Conservation (phyloP, 37 sponge, comb jelly and placozoan genomes). For the Eunapius fragilis region DNA sequence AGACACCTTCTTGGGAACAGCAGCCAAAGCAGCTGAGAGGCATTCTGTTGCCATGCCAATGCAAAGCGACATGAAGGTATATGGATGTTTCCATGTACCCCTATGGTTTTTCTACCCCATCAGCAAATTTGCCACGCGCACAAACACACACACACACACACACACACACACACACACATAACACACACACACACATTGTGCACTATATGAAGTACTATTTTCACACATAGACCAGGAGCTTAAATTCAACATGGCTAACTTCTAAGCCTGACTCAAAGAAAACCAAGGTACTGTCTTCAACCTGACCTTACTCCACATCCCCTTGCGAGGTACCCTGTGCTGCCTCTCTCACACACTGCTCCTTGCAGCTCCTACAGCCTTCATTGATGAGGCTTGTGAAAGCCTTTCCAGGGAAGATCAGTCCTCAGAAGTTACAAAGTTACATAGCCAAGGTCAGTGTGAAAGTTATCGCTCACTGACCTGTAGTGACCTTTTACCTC, state of each 20-base stretch:
- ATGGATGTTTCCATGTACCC: no score
- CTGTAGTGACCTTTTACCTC: no score
- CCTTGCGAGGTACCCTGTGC: no score
- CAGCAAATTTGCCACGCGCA: background rate
- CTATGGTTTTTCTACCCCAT: no score
- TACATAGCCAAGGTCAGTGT: background rate
- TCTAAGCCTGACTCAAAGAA: background rate
- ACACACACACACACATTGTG: background rate
- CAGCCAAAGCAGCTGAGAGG: background rate
- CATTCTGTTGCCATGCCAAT: background rate
- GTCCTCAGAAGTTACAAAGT: background rate
- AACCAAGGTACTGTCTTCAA: background rate
- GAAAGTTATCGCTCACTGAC: no score
- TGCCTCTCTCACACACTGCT: no score
- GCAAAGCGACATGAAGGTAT: background rate
- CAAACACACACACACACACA: background rate
- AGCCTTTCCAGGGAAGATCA: background rate
- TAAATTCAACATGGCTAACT: background rate
- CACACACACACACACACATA: background rate
- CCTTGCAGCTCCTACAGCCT: background rate
- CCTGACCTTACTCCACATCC: background rate
- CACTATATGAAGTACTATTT: background rate
- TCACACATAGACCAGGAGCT: background rate
- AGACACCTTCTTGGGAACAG: background rate
- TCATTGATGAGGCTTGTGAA: background rate